phyloP scores from a whole-genome alignment of 2,113 vertebrate species.

The Triplophysa rosa region DNA sequence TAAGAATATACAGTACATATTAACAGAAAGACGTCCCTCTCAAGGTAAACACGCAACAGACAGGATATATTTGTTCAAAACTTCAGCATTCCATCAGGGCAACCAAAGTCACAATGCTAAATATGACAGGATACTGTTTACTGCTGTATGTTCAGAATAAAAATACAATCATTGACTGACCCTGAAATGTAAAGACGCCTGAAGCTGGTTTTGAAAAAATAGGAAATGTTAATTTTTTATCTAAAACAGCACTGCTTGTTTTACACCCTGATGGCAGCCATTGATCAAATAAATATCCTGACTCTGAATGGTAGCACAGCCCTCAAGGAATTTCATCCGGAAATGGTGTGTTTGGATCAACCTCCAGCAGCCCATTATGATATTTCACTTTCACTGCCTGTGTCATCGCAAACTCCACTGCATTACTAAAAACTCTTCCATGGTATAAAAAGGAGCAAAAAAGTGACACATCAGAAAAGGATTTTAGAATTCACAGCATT shows the following conservation, averaged over 20 bases:
- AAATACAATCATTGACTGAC: constrained; percentile 20
- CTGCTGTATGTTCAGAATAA: constrained; percentile 21
- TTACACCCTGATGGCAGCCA: constrained; percentile 40
- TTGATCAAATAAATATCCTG: constrained; percentile 47
- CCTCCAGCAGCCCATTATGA: constrained; percentile 42
- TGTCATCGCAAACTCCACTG: constrained; percentile 8
- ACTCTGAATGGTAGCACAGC: constrained; percentile 36
- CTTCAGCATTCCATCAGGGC: too few relatives aligned
- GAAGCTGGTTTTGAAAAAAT: constrained; percentile 35
- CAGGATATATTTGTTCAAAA: not conserved
- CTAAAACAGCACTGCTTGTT: constrained; percentile 45
- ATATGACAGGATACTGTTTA: constrained; percentile 27
- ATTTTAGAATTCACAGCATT: constrained; percentile 3
- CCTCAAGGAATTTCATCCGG: constrained; percentile 47
- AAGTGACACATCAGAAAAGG: constrained; percentile 8
- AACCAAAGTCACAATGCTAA: constrained; percentile 15
- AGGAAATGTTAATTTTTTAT: not conserved
- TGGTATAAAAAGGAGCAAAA: not conserved
- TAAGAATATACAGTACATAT: too few relatives aligned
- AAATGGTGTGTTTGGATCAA: constrained; percentile 34
- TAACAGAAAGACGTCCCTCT: too few relatives aligned
- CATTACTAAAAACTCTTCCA: not conserved
- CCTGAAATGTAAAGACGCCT: constrained; percentile 40
- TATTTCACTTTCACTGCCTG: constrained; percentile 45
- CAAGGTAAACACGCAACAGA: too few relatives aligned